These are phyloP conservation scores for Bruchidius siliquastri DNA, from an alignment of 2,888 invertebrate species.

Conservation along the genomic window DNA sequence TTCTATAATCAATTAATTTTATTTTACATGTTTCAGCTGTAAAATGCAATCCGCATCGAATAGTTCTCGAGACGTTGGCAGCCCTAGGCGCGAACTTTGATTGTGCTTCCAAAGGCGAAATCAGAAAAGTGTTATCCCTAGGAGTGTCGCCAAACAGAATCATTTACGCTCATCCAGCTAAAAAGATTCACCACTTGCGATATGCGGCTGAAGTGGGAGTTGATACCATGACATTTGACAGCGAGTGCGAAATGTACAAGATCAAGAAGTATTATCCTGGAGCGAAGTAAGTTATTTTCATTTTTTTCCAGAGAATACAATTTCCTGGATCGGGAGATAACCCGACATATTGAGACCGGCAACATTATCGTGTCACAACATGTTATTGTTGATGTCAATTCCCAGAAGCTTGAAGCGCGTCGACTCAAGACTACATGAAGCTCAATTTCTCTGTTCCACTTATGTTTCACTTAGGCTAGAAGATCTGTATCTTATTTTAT, in stretches of 20 bases:
- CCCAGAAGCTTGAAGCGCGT: no score
- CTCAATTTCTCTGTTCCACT: no score
- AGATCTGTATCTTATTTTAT: no score
- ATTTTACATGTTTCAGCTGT: constrained; percentile 53
- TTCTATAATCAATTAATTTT: no score
- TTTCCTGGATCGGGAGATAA: background rate
- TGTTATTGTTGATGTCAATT: no score
- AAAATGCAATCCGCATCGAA: constrained; percentile 57
- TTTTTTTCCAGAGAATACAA: background rate
- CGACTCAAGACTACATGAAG: no score
- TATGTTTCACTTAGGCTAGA: no score
- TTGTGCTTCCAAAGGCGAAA: constrained; percentile 58
- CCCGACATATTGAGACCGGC: no score
- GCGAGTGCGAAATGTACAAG: constrained; percentile 54
- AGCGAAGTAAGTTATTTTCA: constrained; percentile 67
- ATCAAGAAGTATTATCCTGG: constrained; percentile 63
- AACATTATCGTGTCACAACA: no score
- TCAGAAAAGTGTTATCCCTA: constrained; percentile 49
- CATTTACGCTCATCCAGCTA: constrained; percentile 58
- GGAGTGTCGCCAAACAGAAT: constrained; percentile 51
- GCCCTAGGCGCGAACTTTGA: constrained; percentile 58
- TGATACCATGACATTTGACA: constrained; percentile 55
- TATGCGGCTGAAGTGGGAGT: constrained; percentile 52
- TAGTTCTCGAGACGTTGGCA: constrained; percentile 47
- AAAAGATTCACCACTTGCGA: constrained; percentile 51